phyloP scores from a whole-genome alignment of 2,888 invertebrate species.

The Dromius quadrimaculatus region DNA sequence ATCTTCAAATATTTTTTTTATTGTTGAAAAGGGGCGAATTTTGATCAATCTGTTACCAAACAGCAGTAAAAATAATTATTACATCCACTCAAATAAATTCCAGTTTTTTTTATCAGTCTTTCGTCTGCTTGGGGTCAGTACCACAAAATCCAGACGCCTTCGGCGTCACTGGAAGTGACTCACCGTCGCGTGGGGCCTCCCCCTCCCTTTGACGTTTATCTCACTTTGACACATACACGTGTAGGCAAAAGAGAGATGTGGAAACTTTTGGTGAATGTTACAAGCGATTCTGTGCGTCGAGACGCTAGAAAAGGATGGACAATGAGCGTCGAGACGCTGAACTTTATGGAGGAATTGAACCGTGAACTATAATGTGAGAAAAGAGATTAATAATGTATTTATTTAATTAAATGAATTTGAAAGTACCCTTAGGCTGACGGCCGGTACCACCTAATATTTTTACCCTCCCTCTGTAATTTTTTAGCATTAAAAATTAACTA shows the following conservation, averaged over 20 bases:
- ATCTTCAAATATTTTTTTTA: no score
- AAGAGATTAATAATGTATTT: no score
- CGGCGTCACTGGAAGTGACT: conserved; percentile 5
- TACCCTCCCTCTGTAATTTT: no score
- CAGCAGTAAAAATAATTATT: no score
- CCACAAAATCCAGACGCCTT: not conserved
- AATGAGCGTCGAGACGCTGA: not conserved
- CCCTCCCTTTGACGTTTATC: not conserved
- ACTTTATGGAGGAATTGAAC: not conserved
- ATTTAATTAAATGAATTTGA: no score
- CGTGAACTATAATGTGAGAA: no score
- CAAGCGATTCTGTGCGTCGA: not conserved
- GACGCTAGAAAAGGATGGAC: not conserved
- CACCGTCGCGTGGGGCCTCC: conserved; percentile 13
- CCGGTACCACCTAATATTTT: no score
- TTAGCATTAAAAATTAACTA: no score
- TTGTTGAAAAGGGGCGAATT: no score
- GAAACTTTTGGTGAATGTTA: not conserved
- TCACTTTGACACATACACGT: not conserved
- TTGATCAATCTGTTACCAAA: not conserved
- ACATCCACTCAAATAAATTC: not conserved
- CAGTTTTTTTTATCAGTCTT: not conserved
- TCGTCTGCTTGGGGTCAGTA: conserved; percentile 1
- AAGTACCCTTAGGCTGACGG: no score
- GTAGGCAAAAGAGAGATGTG: not conserved